Percentiles rank a stretch among this genome's conserved stretches.
Conservation (phyloP, 1,140 invertebrate species). For the Ctenoplectra terminalis region DNA sequence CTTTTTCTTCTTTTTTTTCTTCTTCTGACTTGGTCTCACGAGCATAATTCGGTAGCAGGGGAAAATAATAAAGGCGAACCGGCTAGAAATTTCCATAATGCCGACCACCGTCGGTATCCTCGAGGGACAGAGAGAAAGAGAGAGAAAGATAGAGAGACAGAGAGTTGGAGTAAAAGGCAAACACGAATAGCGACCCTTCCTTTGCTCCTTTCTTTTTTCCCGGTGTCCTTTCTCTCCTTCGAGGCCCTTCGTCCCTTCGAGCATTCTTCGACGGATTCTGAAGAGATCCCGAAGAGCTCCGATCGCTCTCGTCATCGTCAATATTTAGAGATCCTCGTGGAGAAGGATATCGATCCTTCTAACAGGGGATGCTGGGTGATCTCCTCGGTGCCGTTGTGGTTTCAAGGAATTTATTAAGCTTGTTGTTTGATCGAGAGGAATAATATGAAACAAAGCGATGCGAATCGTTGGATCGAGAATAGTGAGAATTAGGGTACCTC, state of each 20-base stretch:
- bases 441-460: too few species aligned
- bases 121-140: neutral
- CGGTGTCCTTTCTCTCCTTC: slow-evolving; percentile 21
- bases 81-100: slow-evolving; percentile 52
- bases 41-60: slow-evolving; percentile 42
- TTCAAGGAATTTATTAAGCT: too few species aligned
- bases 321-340: slow-evolving; percentile 54
- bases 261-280: slow-evolving; percentile 4
- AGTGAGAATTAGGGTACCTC: too few species aligned
- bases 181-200: slow-evolving; percentile 31
- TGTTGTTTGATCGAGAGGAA: too few species aligned
- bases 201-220: neutral
- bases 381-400: neutral
- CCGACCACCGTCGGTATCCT: neutral
- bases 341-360: slow-evolving; percentile 31
- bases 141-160: neutral
- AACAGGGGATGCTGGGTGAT: neutral
- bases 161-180: slow-evolving; percentile 58
- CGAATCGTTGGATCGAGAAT: too few species aligned
- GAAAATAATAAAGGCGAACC: slow-evolving; percentile 47
- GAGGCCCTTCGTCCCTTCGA: neutral
- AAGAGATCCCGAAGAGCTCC: too few species aligned
- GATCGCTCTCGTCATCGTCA: slow-evolving; percentile 43
- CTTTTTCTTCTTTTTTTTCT: neutral
- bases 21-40: neutral